These are phyloP conservation scores for Labeo rohita DNA, from an alignment of 2,113 vertebrate genomes.

Conservation along the genomic window DNA sequence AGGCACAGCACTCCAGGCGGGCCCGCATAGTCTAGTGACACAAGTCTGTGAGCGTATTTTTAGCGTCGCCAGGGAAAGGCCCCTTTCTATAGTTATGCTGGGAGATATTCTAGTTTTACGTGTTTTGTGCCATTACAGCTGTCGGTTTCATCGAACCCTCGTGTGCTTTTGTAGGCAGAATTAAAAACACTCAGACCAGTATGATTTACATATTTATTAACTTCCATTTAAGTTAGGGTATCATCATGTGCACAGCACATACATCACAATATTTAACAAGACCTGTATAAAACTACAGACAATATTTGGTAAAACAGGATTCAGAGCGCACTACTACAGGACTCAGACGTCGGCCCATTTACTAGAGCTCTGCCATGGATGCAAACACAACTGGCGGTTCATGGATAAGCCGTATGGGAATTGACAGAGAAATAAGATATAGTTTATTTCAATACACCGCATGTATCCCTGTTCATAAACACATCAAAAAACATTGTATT, in stretches of 20 bases:
- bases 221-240: slow-evolving; percentile 66
- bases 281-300: slow-evolving; percentile 95
- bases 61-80: slow-evolving; percentile 45
- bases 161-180: slow-evolving; percentile 8
- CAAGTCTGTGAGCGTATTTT: slow-evolving; percentile 52
- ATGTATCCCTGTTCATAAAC: slow-evolving; percentile 12
- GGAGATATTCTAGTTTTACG: slow-evolving; percentile 45
- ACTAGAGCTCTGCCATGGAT: slow-evolving; percentile 36
- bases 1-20: slow-evolving; percentile 17
- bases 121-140: slow-evolving; percentile 35
- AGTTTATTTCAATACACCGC: slow-evolving; percentile 32
- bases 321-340: slow-evolving; percentile 67
- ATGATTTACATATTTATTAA: slow-evolving; percentile 62
- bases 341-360: slow-evolving; percentile 62
- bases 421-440: slow-evolving; percentile 24
- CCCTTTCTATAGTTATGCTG: slow-evolving; percentile 48
- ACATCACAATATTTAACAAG: slow-evolving; percentile 74
- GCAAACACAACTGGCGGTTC: slow-evolving; percentile 32
- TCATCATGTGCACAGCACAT: slow-evolving; percentile 92
- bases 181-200: slow-evolving; percentile 40
- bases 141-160: slow-evolving; percentile 28
- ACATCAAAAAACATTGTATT: slow-evolving; percentile 3
- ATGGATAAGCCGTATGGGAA: slow-evolving; percentile 23
- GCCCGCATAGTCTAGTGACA: slow-evolving; percentile 50
- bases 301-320: slow-evolving; percentile 73